Conservation (phyloP, 2,888 invertebrate species). For the Bombylius major region DNA sequence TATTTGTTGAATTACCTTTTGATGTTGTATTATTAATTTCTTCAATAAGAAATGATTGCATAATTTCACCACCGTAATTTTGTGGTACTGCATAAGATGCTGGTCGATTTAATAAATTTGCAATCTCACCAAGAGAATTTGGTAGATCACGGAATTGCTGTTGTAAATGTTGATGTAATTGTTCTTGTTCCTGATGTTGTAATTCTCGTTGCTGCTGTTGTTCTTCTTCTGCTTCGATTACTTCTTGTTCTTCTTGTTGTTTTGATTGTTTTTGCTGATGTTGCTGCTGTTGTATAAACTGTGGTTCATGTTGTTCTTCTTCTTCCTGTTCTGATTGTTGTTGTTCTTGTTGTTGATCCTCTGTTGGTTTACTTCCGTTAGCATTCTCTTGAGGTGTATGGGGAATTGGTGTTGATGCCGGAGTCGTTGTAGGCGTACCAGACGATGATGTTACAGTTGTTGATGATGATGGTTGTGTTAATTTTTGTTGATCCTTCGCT, state of each 20-base stretch:
- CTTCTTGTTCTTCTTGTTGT: neutral
- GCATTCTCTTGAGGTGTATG: slow-evolving; percentile 21
- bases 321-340: slow-evolving; percentile 10
- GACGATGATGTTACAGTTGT: slow-evolving; percentile 45
- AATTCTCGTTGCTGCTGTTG: neutral
- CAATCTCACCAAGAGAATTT: slow-evolving; percentile 26
- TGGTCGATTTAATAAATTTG: slow-evolving; percentile 36
- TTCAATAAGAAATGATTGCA: slow-evolving; percentile 86
- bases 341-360: slow-evolving; percentile 13
- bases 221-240: neutral
- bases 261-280: slow-evolving; percentile 8
- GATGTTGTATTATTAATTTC: slow-evolving; percentile 33
- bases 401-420: slow-evolving; percentile 21
- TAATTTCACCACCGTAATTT: slow-evolving; percentile 41
- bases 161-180: slow-evolving; percentile 4
- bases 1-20: neutral
- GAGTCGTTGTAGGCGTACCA: slow-evolving; percentile 28
- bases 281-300: slow-evolving; percentile 12
- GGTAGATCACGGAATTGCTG: slow-evolving; percentile 17
- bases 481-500: slow-evolving; percentile 45
- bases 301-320: slow-evolving; percentile 13
- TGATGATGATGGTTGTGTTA: slow-evolving; percentile 36
- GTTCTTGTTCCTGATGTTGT: slow-evolving; percentile 1
- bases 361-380: slow-evolving; percentile 14
- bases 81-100: slow-evolving; percentile 55